Conservation (phyloP, 2,888 invertebrate species). For the Drosophila bunnanda region DNA sequence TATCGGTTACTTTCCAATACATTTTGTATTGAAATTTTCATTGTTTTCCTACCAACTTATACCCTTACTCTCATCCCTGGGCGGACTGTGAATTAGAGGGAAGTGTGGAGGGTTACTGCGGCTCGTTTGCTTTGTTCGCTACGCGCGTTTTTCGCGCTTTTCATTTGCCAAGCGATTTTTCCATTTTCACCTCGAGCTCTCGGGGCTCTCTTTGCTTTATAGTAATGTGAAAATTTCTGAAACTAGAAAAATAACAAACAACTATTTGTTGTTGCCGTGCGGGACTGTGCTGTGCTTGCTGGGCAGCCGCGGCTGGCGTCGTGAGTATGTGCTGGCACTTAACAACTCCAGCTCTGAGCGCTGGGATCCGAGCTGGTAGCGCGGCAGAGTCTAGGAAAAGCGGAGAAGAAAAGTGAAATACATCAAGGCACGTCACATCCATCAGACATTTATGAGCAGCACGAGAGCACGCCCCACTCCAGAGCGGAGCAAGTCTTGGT, state of each 20-base stretch:
- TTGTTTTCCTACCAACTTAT: constrained; percentile 17
- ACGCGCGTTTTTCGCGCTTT: constrained; percentile 75
- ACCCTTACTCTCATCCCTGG: constrained; percentile 24
- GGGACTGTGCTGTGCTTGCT: constrained; percentile 4
- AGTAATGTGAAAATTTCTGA: constrained; percentile 75
- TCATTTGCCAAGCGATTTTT: constrained; percentile 74
- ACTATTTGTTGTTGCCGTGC: constrained; percentile 35
- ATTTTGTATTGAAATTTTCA: constrained; percentile 4
- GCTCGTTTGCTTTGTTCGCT: constrained; percentile 70
- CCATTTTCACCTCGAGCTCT: constrained; percentile 66
- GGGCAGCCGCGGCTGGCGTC: constrained; percentile 35
- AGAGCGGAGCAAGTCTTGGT: constrained; percentile 31
- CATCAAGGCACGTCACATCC: constrained; percentile 79
- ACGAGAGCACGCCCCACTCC: constrained; percentile 73
- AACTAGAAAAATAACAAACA: constrained; percentile 72
- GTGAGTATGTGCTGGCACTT: constrained; percentile 71
- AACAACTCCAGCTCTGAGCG: constrained; percentile 54
- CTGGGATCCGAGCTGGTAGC: constrained; percentile 2
- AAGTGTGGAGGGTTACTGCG: constrained; percentile 22
- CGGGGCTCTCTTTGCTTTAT: constrained; percentile 64
- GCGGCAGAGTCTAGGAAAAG: constrained; percentile 46
- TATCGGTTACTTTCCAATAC: constrained; percentile 1
- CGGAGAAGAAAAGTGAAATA: constrained; percentile 69
- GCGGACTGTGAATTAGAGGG: constrained; percentile 1
- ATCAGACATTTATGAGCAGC: constrained; percentile 77